Evolutionary conservation across 2,888 invertebrate genomes (phyloP), one percentile per base, ranked within the genome.

Genomic region (Drosophila mimetica): DNA sequence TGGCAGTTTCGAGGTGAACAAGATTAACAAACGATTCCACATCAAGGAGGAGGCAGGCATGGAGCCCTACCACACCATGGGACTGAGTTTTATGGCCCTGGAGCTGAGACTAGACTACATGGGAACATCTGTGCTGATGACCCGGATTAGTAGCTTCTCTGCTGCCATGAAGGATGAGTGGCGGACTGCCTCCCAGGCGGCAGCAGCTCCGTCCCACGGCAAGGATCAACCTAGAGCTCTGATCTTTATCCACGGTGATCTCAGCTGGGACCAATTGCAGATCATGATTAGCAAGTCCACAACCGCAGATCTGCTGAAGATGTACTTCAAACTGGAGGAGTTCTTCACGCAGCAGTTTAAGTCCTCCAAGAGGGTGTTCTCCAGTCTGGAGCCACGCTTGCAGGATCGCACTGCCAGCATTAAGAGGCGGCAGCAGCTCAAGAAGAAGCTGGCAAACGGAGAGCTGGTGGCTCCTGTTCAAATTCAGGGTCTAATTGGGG

Each of bases 311-410:
- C 93, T 99, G 66, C 93, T 98, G 50, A 99, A 99, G 93, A 99
- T 99, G 96, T 97, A 96, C 90, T 96, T 96, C 75, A 99, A 99
- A 90, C 93, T 99, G 34, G 98, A 98, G 86, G 98, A 99, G 92
- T 99, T 99, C 93, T 99, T 99, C 92, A 96, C 97, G 71, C 98
- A 98, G 91, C 99, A 99, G 93, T 98, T 99, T 91, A 97, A 98
- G 91, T 98, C 97, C 78, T 97, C 98, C 90, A 97, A 97, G 91
- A 94, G 98, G 2, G 98, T 97, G 4, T 97, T 98, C 90, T 96
- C 96, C 71, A 95, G 95, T 37, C 89, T 95, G 75, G 95, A 93
- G 90, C 93, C 94, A 1, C 92, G 93, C 32, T 73, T 91, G 13
- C 90, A 89, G 52, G 91, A 91, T 54, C 89, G 91, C 32, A 89